Evolutionary conservation across 2,113 vertebrate species (phyloP), one percentile per base, ranked within the genome.

Genomic region (Aplodontia rufa): DNA sequence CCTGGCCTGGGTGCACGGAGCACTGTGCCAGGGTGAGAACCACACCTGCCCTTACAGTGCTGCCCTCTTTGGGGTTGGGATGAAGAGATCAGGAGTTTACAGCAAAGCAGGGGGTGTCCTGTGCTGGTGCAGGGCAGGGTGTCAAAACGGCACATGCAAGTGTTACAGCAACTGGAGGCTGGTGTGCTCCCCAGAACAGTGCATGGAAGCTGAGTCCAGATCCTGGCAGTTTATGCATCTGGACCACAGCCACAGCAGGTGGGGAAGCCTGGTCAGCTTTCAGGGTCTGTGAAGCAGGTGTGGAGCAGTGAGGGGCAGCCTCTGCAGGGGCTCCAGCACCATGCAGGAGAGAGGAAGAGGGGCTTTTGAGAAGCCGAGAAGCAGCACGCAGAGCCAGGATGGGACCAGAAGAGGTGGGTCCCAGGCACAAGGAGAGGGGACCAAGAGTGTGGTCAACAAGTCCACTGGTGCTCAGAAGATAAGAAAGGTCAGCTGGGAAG

Each of bases 151-250:
- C 5, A 6, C 24, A 4, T 2, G 26, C 24, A 58, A 68, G 37
- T 1, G 2, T 75, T 69, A 12, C 37, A 6, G 6, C 11, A 7
- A 22, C 3, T 1, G 3, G n/a, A 4, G 17, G 2, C 3, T 49
- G 22, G 12, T 16, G 17, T 66, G 66, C 10, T 40, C 26, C 13
- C 58, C 26, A 35, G 69, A 32, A 30, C 30, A 40, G 8, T 5
- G 28, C 37, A 40, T 8, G 6, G 45, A 32, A 51, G 32, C 30
- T 12, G 35, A 22, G 49, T 68, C 26, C 6, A 3, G 1, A 10
- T 28, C n/a, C 42, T 22, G 24, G 60, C 20, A 24, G 6, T 16
- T 28, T 1, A 0, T 2, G 14, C 22, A 8, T 30, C 13, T 1
- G 8, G 55, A n/a, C 0, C 35, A 7, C 17, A 28, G 4, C 1